Percentiles rank a stretch among this genome's conserved stretches.
Conservation (phyloP, 1,140 invertebrate genomes). For the Drosophila novamexicana region DNA sequence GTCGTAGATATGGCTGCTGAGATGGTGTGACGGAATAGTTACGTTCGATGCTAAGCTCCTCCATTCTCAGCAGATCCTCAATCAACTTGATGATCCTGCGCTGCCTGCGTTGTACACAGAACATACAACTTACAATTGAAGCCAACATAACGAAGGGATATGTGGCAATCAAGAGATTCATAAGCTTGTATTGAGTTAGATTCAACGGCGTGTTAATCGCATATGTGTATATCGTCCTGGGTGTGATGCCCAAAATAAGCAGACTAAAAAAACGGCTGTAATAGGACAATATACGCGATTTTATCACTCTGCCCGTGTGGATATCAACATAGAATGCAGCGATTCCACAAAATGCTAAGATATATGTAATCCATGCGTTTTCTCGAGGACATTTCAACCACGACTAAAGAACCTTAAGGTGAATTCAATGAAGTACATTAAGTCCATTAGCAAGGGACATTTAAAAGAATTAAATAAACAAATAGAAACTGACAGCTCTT, state of each 20-base stretch:
- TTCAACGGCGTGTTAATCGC: background rate
- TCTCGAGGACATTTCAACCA: background rate
- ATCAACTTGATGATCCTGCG: slow-evolving; percentile 15
- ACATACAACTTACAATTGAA: slow-evolving; percentile 2
- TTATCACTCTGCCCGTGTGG: background rate
- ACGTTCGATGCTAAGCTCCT: background rate
- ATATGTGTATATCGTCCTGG: too few species aligned
- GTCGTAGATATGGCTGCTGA: background rate
- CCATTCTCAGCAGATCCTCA: slow-evolving; percentile 3
- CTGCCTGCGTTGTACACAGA: slow-evolving; percentile 14
- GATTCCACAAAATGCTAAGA: slow-evolving; percentile 1
- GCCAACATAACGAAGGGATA: background rate
- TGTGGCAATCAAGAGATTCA: background rate
- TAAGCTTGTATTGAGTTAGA: background rate
- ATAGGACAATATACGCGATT: background rate
- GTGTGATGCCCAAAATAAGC: background rate
- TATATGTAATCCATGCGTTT: slow-evolving; percentile 7
- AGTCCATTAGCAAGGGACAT: background rate
- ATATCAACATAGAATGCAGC: background rate
- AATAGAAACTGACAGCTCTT: background rate
- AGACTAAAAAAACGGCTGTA: background rate
- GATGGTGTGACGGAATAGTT: background rate
- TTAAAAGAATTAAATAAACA: background rate
- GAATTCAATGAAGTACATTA: background rate
- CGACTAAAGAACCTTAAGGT: background rate